Evolutionary conservation across 2,113 vertebrate genomes (phyloP).

Genomic region (Mesitornis unicolor): DNA sequence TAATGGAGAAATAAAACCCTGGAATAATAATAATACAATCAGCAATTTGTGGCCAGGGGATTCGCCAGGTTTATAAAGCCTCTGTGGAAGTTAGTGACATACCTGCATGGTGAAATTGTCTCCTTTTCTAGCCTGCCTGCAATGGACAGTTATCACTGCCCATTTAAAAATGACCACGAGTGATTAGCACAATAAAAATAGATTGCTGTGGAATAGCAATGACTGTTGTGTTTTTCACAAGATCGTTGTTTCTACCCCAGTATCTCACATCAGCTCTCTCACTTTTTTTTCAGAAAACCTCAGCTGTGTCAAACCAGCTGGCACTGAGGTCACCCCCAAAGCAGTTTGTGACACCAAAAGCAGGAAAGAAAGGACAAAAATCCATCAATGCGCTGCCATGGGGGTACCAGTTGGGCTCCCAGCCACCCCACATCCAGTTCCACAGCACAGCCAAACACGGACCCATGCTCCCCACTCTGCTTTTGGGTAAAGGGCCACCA

Average conservation of each 20-base stretch:
- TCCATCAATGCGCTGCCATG: rapidly evolving
- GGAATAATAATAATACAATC: background rate
- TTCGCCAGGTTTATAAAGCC: background rate
- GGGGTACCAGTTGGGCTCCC: rapidly evolving
- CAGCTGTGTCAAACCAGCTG: too few relatives aligned
- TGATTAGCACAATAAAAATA: background rate
- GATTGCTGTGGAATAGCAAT: background rate
- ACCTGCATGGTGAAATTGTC: background rate
- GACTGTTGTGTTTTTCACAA: background rate
- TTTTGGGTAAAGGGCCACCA: background rate
- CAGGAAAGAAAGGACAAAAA: background rate
- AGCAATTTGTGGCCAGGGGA: background rate
- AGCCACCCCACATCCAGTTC: background rate
- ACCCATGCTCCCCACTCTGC: rapidly evolving
- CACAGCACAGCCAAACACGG: rapidly evolving
- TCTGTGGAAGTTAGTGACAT: background rate
- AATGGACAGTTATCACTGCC: background rate
- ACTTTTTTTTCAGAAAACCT: background rate
- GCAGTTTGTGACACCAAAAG: background rate
- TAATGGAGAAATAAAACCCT: constrained; percentile 6
- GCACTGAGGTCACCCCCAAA: too few relatives aligned
- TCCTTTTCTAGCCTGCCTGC: background rate
- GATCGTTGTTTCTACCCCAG: background rate
- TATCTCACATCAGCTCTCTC: background rate
- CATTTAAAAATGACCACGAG: background rate